These are phyloP conservation scores for Myiothlypis chrysogaster DNA, from an alignment of 2,797 vertebrate species.

Conservation along the genomic window DNA sequence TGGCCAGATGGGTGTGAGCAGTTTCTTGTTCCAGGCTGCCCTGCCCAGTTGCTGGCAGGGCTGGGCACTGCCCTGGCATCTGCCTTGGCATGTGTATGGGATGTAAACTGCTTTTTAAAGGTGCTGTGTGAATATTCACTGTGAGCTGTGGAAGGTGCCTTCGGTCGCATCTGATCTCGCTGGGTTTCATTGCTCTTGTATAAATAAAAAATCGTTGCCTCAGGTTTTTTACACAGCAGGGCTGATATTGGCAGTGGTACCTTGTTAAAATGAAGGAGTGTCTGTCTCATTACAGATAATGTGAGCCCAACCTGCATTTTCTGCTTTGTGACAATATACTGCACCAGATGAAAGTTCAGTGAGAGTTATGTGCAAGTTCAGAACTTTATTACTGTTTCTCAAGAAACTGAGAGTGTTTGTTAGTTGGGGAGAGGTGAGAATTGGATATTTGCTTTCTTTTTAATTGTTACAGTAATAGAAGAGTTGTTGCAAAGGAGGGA, in stretches of 20 bases:
- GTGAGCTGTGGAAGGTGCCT: not conserved
- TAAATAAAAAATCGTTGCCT: conserved; percentile 50
- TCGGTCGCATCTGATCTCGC: not conserved
- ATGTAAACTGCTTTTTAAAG: not conserved
- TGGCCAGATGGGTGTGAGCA: not conserved
- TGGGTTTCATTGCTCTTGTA: conserved; percentile 26
- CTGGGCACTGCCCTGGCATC: not conserved
- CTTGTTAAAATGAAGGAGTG: conserved; percentile 73
- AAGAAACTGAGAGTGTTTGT: not conserved
- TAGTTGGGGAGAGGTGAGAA: not conserved
- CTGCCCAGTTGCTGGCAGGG: not conserved
- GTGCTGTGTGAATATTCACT: not conserved
- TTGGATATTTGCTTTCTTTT: not conserved
- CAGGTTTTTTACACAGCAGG: conserved; percentile 45
- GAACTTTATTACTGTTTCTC: conserved; percentile 30
- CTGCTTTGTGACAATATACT: conserved; percentile 54
- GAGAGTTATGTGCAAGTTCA: conserved; percentile 55
- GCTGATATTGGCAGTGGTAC: conserved; percentile 57
- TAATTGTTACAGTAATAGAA: not conserved
- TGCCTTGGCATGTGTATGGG: not conserved
- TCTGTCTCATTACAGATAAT: conserved; percentile 68
- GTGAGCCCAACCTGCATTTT: conserved; percentile 55
- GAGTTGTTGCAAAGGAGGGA: not conserved
- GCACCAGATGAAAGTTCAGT: conserved; percentile 50
- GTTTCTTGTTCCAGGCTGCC: not conserved